Evolutionary conservation across 2,113 vertebrate genomes (phyloP).

Genomic region (Equus quagga): DNA sequence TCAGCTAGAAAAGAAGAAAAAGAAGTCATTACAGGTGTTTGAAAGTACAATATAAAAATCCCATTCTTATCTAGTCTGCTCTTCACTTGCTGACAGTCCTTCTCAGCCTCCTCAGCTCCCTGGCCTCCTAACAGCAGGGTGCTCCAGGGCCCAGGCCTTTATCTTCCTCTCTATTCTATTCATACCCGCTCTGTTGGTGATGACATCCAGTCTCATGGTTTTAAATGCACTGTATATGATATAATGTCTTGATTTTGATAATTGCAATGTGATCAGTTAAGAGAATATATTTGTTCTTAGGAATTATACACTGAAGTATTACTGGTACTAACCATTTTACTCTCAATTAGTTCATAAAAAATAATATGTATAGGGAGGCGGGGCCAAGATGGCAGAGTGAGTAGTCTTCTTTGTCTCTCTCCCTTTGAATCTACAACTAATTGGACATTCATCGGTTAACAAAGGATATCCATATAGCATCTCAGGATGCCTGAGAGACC

Average conservation of each 20-base stretch:
- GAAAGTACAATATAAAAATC: neutral
- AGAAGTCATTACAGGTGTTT: conserved; percentile 6
- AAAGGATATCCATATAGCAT: no score
- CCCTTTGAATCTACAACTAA: no score
- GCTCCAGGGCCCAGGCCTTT: neutral
- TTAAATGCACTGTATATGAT: neutral
- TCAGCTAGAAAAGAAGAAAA: conserved; percentile 82
- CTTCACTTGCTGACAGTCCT: neutral
- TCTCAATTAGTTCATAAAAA: neutral
- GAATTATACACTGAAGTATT: neutral
- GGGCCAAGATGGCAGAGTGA: no score
- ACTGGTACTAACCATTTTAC: neutral
- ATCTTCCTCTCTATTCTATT: neutral
- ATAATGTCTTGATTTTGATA: neutral
- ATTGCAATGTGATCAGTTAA: neutral
- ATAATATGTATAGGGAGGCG: neutral
- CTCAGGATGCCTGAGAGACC: no score
- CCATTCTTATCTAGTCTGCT: neutral
- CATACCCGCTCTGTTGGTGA: neutral
- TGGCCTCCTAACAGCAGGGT: rapidly evolving
- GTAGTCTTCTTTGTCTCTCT: no score
- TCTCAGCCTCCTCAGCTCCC: neutral
- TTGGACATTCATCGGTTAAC: no score
- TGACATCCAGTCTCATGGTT: neutral
- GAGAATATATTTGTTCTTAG: neutral